Evolutionary conservation across 37 sponge, comb jelly and placozoan genomes (phyloP).

Genomic region (Spongilla lacustris): DNA sequence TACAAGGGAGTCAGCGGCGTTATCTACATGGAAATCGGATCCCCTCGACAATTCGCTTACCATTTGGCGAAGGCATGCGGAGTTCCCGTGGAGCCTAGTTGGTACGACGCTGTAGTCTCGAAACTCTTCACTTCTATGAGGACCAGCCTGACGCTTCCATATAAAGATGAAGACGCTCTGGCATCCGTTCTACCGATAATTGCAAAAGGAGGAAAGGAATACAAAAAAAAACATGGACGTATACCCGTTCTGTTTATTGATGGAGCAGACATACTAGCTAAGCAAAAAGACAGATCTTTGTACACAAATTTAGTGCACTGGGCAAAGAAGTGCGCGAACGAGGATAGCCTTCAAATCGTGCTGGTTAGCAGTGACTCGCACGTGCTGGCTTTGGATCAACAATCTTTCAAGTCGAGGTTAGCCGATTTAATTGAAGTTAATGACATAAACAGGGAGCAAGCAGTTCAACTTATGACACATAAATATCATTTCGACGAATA

Average conservation of each 20-base stretch:
- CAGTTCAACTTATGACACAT: neutral
- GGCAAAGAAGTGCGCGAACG: neutral
- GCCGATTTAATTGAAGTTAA: neutral
- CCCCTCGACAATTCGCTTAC: neutral
- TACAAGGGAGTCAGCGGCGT: neutral
- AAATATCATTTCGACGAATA: neutral
- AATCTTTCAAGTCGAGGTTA: neutral
- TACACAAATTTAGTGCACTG: neutral
- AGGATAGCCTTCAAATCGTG: neutral
- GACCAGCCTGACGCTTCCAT: neutral
- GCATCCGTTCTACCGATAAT: neutral
- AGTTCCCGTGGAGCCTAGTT: neutral
- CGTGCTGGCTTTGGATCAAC: neutral
- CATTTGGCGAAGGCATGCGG: neutral
- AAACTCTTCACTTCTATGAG: neutral
- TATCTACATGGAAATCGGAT: neutral
- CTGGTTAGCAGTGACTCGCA: neutral
- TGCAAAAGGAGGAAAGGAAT: neutral
- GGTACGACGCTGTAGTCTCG: neutral
- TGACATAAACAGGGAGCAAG: neutral
- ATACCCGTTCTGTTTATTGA: neutral
- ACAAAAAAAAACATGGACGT: neutral
- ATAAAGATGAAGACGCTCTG: neutral
- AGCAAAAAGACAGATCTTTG: neutral
- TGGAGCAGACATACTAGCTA: neutral